These are phyloP conservation scores for Nesogale talazaci DNA, from an alignment of 2,113 vertebrate species.

Conservation along the genomic window DNA sequence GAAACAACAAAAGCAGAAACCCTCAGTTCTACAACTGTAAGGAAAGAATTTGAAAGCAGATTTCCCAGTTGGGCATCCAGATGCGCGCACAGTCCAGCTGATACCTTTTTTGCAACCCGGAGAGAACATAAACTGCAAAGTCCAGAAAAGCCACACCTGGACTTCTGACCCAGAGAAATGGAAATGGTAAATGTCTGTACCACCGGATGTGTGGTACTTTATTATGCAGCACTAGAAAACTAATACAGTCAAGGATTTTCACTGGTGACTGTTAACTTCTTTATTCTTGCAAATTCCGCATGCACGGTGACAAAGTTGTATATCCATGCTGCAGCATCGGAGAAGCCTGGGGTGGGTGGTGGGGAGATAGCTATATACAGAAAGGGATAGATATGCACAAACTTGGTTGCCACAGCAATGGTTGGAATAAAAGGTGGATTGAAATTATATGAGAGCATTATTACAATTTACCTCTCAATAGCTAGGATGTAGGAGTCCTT, in stretches of 20 bases:
- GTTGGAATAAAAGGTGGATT: not conserved
- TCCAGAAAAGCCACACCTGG: not conserved
- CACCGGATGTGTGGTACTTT: not conserved
- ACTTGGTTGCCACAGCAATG: not conserved
- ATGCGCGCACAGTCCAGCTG: not conserved
- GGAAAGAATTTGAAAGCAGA: conserved; percentile 3
- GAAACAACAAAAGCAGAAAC: not conserved
- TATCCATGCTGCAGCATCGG: not conserved
- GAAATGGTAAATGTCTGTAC: not conserved
- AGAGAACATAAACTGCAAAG: not conserved
- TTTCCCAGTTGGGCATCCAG: not conserved
- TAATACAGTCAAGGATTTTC: not conserved
- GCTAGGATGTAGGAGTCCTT: not conserved
- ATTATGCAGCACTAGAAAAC: not conserved
- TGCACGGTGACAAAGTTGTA: not conserved
- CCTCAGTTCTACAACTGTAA: not conserved
- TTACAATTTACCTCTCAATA: not conserved
- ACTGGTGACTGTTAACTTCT: not conserved
- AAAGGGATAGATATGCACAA: not conserved
- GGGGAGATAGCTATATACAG: not conserved
- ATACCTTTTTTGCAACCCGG: not conserved
- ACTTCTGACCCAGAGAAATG: conserved; percentile 8
- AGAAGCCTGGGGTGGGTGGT: not conserved
- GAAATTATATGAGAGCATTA: not conserved
- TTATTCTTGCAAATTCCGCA: not conserved